phyloP scores from a whole-genome alignment of 2,888 invertebrate genomes.

The Eupithecia inturbata region DNA sequence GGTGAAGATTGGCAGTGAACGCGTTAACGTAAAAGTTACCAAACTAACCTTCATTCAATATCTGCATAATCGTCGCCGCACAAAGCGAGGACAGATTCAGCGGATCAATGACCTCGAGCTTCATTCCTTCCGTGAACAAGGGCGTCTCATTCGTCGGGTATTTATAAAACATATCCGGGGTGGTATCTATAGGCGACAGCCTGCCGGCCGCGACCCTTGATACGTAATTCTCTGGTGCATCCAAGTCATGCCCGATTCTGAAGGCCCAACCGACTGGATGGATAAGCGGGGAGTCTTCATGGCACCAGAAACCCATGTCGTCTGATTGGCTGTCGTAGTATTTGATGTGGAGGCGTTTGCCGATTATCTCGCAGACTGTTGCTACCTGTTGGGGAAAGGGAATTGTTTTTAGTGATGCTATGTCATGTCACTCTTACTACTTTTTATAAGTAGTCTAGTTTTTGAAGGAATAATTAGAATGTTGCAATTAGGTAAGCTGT shows the following conservation, averaged over 20 bases:
- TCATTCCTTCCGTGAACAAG: conserved; percentile 93
- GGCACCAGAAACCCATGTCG: conserved; percentile 97
- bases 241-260: conserved; percentile 93
- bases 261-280: conserved; percentile 99
- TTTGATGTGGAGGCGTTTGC: conserved; percentile 94
- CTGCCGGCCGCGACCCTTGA: conserved; percentile 89
- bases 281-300: conserved; percentile 96
- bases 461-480: too few species aligned
- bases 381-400: conserved; percentile 85
- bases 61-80: conserved; percentile 97
- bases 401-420: too few species aligned
- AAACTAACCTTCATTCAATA: conserved; percentile 91
- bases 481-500: too few species aligned
- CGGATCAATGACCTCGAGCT: conserved; percentile 98
- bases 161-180: conserved; percentile 90
- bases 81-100: conserved; percentile 96
- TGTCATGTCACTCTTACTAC: too few species aligned
- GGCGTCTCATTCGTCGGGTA: conserved; percentile 82
- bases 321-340: conserved; percentile 93
- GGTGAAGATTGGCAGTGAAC: too few species aligned
- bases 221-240: conserved; percentile 91
- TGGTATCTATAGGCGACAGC: conserved; percentile 90
- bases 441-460: too few species aligned
- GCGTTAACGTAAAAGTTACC: too few species aligned
- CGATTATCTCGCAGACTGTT: conserved; percentile 94